Conservation (phyloP, 2,797 vertebrate species). For the Gambusia yucatana region DNA sequence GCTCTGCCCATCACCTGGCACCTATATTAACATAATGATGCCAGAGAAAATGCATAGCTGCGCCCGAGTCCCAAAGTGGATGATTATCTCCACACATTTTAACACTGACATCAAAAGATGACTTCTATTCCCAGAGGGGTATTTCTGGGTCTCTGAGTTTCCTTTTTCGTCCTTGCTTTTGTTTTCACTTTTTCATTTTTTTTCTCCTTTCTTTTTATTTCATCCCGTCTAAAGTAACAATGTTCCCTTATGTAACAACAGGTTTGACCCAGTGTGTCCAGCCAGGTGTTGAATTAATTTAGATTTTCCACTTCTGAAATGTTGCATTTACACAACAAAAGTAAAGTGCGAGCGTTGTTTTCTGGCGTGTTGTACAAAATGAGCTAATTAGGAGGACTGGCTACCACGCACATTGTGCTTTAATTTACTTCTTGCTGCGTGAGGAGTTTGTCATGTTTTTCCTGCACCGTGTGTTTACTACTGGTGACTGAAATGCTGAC, state of each 20-base stretch:
- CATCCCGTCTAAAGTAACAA: slow-evolving; percentile 36
- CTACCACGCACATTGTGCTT: slow-evolving; percentile 46
- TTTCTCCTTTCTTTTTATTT: slow-evolving; percentile 22
- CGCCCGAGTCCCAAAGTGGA: slow-evolving; percentile 62
- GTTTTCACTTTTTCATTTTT: slow-evolving; percentile 19
- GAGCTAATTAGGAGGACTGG: slow-evolving; percentile 54
- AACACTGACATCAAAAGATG: slow-evolving; percentile 63
- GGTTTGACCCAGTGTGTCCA: slow-evolving; percentile 34
- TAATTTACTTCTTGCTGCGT: slow-evolving; percentile 57
- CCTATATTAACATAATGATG: slow-evolving; percentile 50
- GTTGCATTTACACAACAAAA: slow-evolving; percentile 48
- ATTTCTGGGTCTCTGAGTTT: slow-evolving; percentile 33
- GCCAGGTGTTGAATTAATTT: slow-evolving; percentile 52
- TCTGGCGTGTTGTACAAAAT: slow-evolving; percentile 41
- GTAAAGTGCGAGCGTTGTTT: slow-evolving; percentile 21
- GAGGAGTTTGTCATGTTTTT: slow-evolving; percentile 45
- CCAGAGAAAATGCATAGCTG: slow-evolving; percentile 50
- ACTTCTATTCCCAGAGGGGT: slow-evolving; percentile 37
- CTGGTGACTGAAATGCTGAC: slow-evolving; percentile 57
- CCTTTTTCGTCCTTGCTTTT: slow-evolving; percentile 38
- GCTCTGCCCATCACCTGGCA: slow-evolving; percentile 36
- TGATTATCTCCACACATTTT: slow-evolving; percentile 68
- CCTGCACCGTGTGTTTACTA: slow-evolving; percentile 53
- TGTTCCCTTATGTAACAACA: slow-evolving; percentile 40
- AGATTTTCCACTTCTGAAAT: slow-evolving; percentile 32